phyloP scores from a whole-genome alignment of 35 echinoderm and acorn worm species.

The Amphiura filiformis region DNA sequence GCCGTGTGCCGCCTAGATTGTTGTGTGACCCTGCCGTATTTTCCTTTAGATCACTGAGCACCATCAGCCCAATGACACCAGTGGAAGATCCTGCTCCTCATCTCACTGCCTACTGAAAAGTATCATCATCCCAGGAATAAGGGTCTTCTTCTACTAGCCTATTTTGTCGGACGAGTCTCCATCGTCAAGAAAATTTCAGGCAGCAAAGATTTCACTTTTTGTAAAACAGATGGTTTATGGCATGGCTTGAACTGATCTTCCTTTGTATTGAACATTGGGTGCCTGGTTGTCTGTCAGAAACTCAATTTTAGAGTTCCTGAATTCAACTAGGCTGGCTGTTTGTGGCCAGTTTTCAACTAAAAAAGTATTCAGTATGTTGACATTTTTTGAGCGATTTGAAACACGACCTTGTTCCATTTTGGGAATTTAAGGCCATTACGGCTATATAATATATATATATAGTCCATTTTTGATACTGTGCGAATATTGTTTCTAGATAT shows the following conservation, averaged over 20 bases:
- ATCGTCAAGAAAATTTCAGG: not conserved
- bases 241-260: not conserved
- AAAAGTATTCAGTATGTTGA: slow-evolving; percentile 12
- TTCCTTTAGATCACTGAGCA: slow-evolving; percentile 87
- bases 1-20: slow-evolving; percentile 71
- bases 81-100: slow-evolving; percentile 79
- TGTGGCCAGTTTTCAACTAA: not conserved
- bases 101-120: slow-evolving; percentile 67
- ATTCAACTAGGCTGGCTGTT: not conserved
- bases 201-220: not conserved
- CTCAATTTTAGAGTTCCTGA: not conserved
- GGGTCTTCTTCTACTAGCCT: not conserved
- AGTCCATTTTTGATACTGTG: slow-evolving; percentile 9
- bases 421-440: not conserved
- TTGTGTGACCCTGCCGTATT: slow-evolving; percentile 91
- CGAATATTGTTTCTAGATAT: slow-evolving; percentile 15
- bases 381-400: slow-evolving; percentile 2
- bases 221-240: too few species aligned
- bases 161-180: not conserved
- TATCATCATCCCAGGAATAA: not conserved
- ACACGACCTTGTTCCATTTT: slow-evolving; percentile 3
- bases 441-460: slow-evolving; percentile 2
- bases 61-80: slow-evolving; percentile 85
- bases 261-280: not conserved
- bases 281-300: not conserved